Evolutionary conservation across 2,888 invertebrate genomes (phyloP), one percentile per base, ranked within the genome.

Genomic region (Parnassius orleans): DNA sequence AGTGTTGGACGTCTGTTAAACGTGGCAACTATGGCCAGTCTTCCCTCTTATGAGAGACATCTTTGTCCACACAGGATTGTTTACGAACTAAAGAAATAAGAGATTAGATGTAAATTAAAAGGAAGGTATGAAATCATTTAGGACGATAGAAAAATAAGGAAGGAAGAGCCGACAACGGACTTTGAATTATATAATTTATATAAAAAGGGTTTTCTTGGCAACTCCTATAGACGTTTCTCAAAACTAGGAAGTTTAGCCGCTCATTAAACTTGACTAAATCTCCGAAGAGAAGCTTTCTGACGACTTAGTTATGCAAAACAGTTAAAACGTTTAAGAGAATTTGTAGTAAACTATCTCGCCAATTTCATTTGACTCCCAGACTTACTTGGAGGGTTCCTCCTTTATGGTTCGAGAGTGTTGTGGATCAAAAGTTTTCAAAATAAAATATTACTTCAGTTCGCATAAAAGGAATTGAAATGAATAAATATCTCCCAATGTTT

Each of bases 211-310:
- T 57, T 50, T 52, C 46, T 55, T 42, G 15, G 54, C 48, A 63
- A 63, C 59, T 55, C 52, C 54, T 55, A 52, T 51, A 59, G 55
- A 56, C 62, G 15, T 58, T 63, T 54, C 63, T 61, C 60, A 60
- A 55, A 57, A 53, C 61, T 63, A 51, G 59, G 50, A 70, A 71
- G 66, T 72, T 70, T 66, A 71, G 64, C 64, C 67, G 57, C 70
- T 70, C 67, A 72, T 72, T 74, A 71, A 72, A 74, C 68, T 72
- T 68, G 63, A 63, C 65, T 67, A 66, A 72, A 73, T 71, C 71
- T 70, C 62, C 61, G 60, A 65, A 66, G 65, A 67, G 65, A 68
- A 67, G 66, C 67, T 69, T 69, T 70, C 71, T 73, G 70, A 73
- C 67, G 61, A 69, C 70, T 71, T 68, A 69, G 68, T 69, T 69